Evolutionary conservation across 1,140 invertebrate genomes (phyloP).

Genomic region (Penaeus chinensis): DNA sequence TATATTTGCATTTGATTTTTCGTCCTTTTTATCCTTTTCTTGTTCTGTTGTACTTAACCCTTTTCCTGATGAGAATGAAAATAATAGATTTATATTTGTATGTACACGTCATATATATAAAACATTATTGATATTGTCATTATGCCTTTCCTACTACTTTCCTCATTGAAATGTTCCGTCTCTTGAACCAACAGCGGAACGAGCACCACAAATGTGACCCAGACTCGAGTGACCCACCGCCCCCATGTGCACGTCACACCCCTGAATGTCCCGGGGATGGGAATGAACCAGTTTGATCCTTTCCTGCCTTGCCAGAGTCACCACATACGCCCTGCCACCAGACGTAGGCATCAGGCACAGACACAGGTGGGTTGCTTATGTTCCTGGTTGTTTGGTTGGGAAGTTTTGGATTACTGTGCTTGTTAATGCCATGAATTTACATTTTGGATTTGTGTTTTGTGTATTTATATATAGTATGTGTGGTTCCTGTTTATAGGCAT

Average conservation of each 20-base stretch:
- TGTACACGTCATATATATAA: not conserved
- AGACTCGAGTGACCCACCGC: slow-evolving; percentile 60
- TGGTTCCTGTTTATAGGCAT: too few species aligned
- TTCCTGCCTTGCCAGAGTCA: slow-evolving; percentile 69
- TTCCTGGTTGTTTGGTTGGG: not conserved
- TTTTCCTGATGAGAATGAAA: not conserved
- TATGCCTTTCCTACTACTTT: not conserved
- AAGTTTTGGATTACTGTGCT: not conserved
- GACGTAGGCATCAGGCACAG: slow-evolving; percentile 73
- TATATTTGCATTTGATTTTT: too few species aligned
- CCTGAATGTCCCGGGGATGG: slow-evolving; percentile 64
- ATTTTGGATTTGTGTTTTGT: too few species aligned
- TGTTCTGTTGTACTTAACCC: too few species aligned
- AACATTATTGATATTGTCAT: too few species aligned
- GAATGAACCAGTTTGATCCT: slow-evolving; percentile 67
- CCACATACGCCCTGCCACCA: slow-evolving; percentile 65
- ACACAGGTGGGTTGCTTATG: slow-evolving; percentile 28
- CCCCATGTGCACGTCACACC: slow-evolving; percentile 63
- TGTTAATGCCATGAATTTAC: not conserved
- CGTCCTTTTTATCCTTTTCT: too few species aligned
- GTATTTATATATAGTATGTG: too few species aligned
- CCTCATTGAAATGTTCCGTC: not conserved
- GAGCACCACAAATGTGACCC: slow-evolving; percentile 61
- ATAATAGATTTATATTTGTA: slow-evolving; percentile 7
- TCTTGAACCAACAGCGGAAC: slow-evolving; percentile 46